phyloP scores from a whole-genome alignment of 2,888 invertebrate genomes.

The Ctenicera cuprea region DNA sequence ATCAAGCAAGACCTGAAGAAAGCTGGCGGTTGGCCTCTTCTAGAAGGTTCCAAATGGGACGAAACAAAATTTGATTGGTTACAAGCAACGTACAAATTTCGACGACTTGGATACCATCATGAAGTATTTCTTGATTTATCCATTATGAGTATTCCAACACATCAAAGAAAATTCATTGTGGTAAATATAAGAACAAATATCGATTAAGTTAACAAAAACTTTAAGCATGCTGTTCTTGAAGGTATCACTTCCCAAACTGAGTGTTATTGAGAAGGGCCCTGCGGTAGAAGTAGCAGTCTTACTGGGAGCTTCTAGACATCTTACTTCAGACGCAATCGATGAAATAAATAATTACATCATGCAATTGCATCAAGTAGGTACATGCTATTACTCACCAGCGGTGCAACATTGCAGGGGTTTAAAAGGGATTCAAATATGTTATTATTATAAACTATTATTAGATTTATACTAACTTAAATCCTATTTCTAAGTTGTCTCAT shows the following conservation, averaged over 20 bases:
- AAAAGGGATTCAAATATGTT: no score
- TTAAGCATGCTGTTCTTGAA: neutral
- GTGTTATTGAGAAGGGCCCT: neutral
- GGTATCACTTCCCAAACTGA: no score
- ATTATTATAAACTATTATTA: no score
- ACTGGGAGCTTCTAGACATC: neutral
- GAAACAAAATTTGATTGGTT: constrained; percentile 4
- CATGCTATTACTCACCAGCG: no score
- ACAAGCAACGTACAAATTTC: neutral
- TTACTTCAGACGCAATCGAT: neutral
- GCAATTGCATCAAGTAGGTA: no score
- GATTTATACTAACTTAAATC: no score
- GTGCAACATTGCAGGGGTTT: no score
- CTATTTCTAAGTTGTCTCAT: no score
- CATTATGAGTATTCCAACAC: neutral
- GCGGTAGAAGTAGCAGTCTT: neutral
- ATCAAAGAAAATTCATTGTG: neutral
- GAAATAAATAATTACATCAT: neutral
- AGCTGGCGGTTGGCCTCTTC: neutral
- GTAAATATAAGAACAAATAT: neutral
- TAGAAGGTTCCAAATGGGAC: neutral
- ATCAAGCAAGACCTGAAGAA: no score
- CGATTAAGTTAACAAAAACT: no score
- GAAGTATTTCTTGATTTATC: neutral
- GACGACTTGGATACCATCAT: neutral